These are phyloP conservation scores for Cossypha polioptera DNA, from an alignment of 2,797 vertebrate genomes.

Conservation along the genomic window DNA sequence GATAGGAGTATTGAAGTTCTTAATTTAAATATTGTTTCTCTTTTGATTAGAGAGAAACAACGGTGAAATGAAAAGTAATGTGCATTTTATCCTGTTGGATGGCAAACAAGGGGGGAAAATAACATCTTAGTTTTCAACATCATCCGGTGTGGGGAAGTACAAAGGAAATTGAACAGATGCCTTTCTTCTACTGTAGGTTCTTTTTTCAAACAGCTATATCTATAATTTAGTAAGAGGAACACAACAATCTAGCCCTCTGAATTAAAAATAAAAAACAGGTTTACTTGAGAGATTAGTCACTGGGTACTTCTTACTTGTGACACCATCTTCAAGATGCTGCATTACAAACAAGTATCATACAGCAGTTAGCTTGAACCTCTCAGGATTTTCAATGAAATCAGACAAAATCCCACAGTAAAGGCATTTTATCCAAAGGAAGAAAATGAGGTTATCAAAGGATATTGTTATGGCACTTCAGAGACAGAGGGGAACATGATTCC, in stretches of 20 bases:
- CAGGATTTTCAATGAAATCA: background rate
- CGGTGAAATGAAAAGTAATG: background rate
- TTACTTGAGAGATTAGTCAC: background rate
- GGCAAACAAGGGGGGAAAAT: background rate
- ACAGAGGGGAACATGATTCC: background rate
- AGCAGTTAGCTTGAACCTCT: background rate
- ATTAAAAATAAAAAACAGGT: background rate
- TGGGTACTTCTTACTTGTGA: background rate
- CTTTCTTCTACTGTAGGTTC: background rate
- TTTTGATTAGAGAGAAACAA: slow-evolving; percentile 34
- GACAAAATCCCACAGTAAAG: background rate
- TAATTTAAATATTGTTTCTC: slow-evolving; percentile 15
- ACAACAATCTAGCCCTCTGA: background rate
- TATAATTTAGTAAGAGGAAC: background rate
- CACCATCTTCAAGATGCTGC: background rate
- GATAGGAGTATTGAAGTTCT: background rate
- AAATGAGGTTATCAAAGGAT: background rate
- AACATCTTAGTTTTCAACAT: slow-evolving; percentile 11
- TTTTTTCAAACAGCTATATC: slow-evolving; percentile 10
- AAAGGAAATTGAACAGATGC: slow-evolving; percentile 44
- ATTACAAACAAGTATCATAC: background rate
- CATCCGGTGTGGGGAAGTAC: background rate
- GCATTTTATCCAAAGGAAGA: background rate
- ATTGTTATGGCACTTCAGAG: background rate
- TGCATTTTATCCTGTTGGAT: background rate